Percentiles rank a stretch among this genome's conserved stretches.
phyloP scores from a whole-genome alignment of 1,140 invertebrate species.

The Aporrectodea caliginosa region DNA sequence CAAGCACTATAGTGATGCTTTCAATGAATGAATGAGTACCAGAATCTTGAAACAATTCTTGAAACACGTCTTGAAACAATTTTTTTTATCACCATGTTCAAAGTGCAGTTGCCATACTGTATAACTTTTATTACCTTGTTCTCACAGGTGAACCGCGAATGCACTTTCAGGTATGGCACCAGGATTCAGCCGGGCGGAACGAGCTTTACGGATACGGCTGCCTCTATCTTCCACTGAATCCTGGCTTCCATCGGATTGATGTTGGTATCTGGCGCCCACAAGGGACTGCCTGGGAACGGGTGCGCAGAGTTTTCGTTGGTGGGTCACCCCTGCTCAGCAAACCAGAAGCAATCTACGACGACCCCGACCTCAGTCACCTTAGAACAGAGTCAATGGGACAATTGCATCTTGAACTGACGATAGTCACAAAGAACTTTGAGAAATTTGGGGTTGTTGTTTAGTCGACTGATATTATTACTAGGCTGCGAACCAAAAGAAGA shows the following conservation, averaged over 20 bases:
- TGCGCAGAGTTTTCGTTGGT: slow-evolving; percentile 53
- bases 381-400: slow-evolving; percentile 73
- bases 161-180: slow-evolving; percentile 75
- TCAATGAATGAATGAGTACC: neutral
- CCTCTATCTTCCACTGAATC: slow-evolving; percentile 72
- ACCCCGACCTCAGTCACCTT: slow-evolving; percentile 70
- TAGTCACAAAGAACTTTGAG: slow-evolving; percentile 74
- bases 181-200: slow-evolving; percentile 70
- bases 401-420: slow-evolving; percentile 66
- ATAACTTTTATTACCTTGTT: too few species aligned
- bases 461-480: too few species aligned
- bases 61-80: neutral
- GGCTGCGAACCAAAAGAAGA: too few species aligned
- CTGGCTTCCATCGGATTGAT: slow-evolving; percentile 72
- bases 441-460: slow-evolving; percentile 66
- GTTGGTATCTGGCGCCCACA: slow-evolving; percentile 84
- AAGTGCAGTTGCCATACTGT: too few species aligned
- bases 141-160: slow-evolving; percentile 77
- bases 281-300: slow-evolving; percentile 51
- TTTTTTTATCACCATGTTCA: neutral
- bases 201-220: slow-evolving; percentile 82
- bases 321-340: slow-evolving; percentile 59
- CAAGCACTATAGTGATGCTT: neutral
- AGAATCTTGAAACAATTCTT: neutral
- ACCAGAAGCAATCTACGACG: slow-evolving; percentile 68